These are phyloP conservation scores for Triops cancriformis DNA, from an alignment of 1,140 invertebrate species.

Conservation along the genomic window DNA sequence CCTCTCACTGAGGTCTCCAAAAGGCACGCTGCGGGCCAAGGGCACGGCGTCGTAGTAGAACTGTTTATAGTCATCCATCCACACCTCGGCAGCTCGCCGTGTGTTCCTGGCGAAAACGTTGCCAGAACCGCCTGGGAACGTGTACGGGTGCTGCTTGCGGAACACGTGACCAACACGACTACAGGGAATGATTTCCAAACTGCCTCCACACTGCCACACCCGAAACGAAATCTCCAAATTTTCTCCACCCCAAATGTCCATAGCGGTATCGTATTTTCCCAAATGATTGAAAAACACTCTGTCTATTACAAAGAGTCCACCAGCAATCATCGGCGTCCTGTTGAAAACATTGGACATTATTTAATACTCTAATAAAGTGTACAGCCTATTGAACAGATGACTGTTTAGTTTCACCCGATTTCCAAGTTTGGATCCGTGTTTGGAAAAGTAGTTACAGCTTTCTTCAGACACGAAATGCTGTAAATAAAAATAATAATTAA, in stretches of 20 bases:
- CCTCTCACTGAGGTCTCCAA: constrained; percentile 79
- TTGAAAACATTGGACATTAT: constrained; percentile 29
- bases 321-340: constrained; percentile 85
- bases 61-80: constrained; percentile 92
- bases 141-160: constrained; percentile 89
- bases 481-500: too few relatives aligned
- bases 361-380: too few relatives aligned
- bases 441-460: too few relatives aligned
- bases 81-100: constrained; percentile 67
- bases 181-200: constrained; percentile 87
- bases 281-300: constrained; percentile 85
- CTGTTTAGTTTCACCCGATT: too few relatives aligned
- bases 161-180: constrained; percentile 85
- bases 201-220: constrained; percentile 95
- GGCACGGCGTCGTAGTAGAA: constrained; percentile 83
- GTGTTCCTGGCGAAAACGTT: constrained; percentile 84
- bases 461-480: too few relatives aligned
- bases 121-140: constrained; percentile 85
- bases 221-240: constrained; percentile 69
- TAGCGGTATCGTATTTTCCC: constrained; percentile 92
- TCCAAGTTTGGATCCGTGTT: too few relatives aligned
- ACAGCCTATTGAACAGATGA: too few relatives aligned
- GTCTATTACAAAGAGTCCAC: constrained; percentile 89
- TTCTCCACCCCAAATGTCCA: constrained; percentile 94
- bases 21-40: constrained; percentile 73